Evolutionary conservation across 2,113 vertebrate species (phyloP).

Genomic region (Seriola rivoliana): DNA sequence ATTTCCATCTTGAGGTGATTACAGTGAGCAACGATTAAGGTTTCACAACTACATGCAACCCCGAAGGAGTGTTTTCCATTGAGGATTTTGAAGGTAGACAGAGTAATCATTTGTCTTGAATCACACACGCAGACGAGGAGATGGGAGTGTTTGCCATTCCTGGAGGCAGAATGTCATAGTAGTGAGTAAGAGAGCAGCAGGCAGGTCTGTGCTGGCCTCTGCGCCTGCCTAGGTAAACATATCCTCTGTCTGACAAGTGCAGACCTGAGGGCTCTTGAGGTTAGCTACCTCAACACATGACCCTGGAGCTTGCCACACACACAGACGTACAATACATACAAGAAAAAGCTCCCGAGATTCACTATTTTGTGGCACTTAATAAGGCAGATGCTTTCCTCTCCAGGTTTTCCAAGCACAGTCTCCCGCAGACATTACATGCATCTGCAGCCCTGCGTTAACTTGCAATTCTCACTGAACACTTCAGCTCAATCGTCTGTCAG

Average conservation of each 20-base stretch:
- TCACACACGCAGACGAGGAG: conserved; percentile 40
- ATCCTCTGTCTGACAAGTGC: conserved; percentile 79
- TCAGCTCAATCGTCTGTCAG: conserved; percentile 66
- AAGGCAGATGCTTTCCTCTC: conserved; percentile 40
- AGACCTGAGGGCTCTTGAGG: conserved; percentile 74
- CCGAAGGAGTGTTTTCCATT: conserved; percentile 66
- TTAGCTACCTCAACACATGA: conserved; percentile 48
- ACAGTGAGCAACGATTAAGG: conserved; percentile 51
- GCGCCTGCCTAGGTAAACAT: conserved; percentile 74
- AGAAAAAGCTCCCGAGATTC: conserved; percentile 18
- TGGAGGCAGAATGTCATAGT: conserved; percentile 79
- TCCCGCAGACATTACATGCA: conserved; percentile 35
- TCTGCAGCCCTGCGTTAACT: conserved; percentile 44
- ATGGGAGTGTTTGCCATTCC: conserved; percentile 76
- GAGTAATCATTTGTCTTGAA: conserved; percentile 67
- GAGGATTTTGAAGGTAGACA: conserved; percentile 62
- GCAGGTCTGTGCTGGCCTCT: conserved; percentile 78
- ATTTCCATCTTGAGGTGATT: conserved; percentile 72
- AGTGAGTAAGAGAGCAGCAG: conserved; percentile 76
- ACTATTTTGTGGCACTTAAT: conserved; percentile 42
- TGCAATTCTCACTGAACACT: conserved; percentile 56
- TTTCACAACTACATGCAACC: conserved; percentile 53
- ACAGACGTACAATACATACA: conserved; percentile 6
- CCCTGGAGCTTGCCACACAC: conserved; percentile 29
- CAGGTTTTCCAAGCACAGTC: conserved; percentile 9